phyloP scores from a whole-genome alignment of 2,797 vertebrate genomes.

The Sciurus vulgaris region DNA sequence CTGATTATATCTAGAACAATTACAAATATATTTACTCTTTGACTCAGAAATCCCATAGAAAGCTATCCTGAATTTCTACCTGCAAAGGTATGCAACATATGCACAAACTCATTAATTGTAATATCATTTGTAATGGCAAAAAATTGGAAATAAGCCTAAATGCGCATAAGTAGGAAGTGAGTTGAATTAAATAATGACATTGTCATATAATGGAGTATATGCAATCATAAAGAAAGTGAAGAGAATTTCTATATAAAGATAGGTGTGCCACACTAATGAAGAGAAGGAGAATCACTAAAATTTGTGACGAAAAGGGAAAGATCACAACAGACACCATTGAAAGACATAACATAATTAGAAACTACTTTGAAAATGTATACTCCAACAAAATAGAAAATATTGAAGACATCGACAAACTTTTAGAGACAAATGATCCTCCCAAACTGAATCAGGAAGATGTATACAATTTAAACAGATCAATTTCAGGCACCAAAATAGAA shows the following conservation, averaged over 20 bases:
- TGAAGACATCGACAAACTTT: too few relatives aligned
- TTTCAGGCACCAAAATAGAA: too few relatives aligned
- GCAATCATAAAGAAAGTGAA: neutral
- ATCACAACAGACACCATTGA: too few relatives aligned
- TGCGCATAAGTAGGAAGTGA: neutral
- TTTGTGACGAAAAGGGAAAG: too few relatives aligned
- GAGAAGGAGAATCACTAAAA: too few relatives aligned
- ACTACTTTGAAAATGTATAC: too few relatives aligned
- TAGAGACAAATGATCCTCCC: too few relatives aligned
- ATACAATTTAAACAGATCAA: too few relatives aligned
- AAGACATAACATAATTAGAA: too few relatives aligned
- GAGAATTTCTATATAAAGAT: neutral
- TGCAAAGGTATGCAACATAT: neutral
- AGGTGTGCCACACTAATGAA: too few relatives aligned
- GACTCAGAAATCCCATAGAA: neutral
- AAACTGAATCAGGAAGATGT: too few relatives aligned
- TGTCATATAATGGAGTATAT: neutral
- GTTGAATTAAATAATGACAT: neutral
- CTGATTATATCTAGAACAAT: neutral
- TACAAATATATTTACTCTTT: neutral
- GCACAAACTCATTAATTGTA: neutral
- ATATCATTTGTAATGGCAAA: conserved; percentile 37
- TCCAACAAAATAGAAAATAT: too few relatives aligned
- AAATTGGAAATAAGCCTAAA: neutral
- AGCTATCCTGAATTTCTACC: neutral